Evolutionary conservation across 2,113 vertebrate species (phyloP), one percentile per base, ranked within the genome.

Genomic region (Ancistrus triradiatus): DNA sequence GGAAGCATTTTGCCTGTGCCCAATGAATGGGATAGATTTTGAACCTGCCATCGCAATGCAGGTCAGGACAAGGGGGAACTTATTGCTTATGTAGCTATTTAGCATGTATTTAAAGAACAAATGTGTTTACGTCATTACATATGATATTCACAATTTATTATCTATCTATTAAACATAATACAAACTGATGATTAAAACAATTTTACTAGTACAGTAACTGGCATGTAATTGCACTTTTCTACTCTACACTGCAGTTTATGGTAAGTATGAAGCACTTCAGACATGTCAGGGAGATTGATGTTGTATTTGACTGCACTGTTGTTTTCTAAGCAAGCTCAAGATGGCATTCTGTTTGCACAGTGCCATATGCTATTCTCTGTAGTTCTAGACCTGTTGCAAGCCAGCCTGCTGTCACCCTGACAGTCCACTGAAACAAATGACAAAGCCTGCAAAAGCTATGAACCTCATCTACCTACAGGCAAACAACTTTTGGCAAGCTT

Each of bases 351-450:
- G 50, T 52, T 52, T 59, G 21, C 25, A 15, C 17, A 9, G 17
- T 55, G 49, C 50, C 42, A 27, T 61, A 56, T 56, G 40, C 37
- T 58, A 33, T 10, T 31, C 28, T 19, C 50, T 52, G 38, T 48
- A 38, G 40, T 56, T n/a, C 27, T 24, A 33, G 15, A 65, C 42
- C 49, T 64, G 49, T 52, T 52, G 52, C 63, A 43, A 42, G 46
- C 33, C 21, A 51, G 25, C 70, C 21, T 57, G 35, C 52, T 67
- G 58, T 60, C 58, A 42, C 15, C 13, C 24, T 63, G 60, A 58
- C 51, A 73, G 33, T 49, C 11, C 24, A 38, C 27, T 61, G 38
- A 65, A 66, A 70, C 38, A 63, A 66, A 58, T 58, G 63, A 47
- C 44, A 67, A 46, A 21, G 63, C 40, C 31, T 42, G 24, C 53